Percentiles rank a stretch among this genome's conserved stretches.
Conservation (phyloP, 2,888 invertebrate genomes). For the Ichneumoninae sp. region DNA sequence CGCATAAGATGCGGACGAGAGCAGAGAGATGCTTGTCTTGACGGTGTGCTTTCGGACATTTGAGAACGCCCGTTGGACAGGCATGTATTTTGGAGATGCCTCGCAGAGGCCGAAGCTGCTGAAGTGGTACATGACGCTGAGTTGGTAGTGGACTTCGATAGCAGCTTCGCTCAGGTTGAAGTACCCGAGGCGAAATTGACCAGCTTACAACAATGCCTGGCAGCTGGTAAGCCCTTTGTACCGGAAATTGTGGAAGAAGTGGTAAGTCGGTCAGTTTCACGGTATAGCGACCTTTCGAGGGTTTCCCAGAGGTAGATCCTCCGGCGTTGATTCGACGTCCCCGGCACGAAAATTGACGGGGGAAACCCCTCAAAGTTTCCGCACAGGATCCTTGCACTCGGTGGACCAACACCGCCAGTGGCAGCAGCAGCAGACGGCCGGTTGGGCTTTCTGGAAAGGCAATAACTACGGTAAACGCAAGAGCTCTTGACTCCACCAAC, state of each 20-base stretch:
- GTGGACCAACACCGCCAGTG: not conserved
- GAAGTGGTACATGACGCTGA: not conserved
- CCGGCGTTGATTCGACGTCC: not conserved
- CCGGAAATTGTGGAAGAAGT: constrained; percentile 4
- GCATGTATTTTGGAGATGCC: not conserved
- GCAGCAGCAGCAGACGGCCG: not conserved
- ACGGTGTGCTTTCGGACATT: constrained; percentile 8
- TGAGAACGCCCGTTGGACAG: not conserved
- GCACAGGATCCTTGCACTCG: constrained; percentile 7
- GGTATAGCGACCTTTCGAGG: not conserved
- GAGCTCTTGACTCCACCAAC: not conserved
- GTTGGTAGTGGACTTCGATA: not conserved
- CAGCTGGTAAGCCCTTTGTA: not conserved
- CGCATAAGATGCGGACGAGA: constrained; percentile 8
- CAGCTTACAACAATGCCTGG: not conserved
- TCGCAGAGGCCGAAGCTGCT: not conserved
- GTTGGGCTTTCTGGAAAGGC: constrained; percentile 14
- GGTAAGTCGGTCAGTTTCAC: constrained; percentile 28
- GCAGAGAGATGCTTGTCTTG: constrained; percentile 5
- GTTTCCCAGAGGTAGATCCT: not conserved
- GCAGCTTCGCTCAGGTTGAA: not conserved
- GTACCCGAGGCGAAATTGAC: not conserved
- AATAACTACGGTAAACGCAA: not conserved
- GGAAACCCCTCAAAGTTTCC: constrained; percentile 12
- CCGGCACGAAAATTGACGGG: not conserved